Evolutionary conservation across 2,797 vertebrate genomes (phyloP).

Genomic region (Petrocephalus schoutedeni): DNA sequence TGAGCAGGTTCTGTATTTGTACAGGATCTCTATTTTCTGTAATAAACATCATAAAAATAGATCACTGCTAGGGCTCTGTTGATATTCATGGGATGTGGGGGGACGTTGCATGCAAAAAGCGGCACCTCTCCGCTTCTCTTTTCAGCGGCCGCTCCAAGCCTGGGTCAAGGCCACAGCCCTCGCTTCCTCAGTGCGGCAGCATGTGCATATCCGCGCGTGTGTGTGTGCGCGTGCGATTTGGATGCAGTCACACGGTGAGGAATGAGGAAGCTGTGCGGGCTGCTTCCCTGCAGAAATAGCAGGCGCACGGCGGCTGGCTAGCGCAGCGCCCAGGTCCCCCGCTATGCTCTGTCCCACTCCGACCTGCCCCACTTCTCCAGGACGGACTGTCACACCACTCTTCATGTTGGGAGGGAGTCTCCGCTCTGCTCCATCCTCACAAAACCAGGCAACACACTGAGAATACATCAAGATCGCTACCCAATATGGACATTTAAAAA

Average conservation of each 20-base stretch:
- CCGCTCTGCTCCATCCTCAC: background rate
- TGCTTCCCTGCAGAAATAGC: background rate
- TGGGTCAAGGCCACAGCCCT: background rate
- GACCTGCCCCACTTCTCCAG: background rate
- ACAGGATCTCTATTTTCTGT: background rate
- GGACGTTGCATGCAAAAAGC: background rate
- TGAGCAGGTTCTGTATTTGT: background rate
- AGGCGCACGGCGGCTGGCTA: background rate
- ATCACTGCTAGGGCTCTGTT: background rate
- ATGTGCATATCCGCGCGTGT: background rate
- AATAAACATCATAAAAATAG: background rate
- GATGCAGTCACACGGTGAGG: background rate
- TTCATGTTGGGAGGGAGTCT: background rate
- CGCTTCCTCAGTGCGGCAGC: background rate
- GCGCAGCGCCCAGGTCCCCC: background rate
- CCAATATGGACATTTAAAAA: too few relatives aligned
- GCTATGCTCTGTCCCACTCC: background rate
- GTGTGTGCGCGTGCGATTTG: background rate
- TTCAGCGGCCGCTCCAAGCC: background rate
- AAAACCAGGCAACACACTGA: background rate
- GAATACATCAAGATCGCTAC: background rate
- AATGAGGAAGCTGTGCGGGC: background rate
- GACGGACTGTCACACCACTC: background rate
- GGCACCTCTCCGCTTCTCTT: background rate
- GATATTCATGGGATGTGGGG: background rate